These are phyloP conservation scores for Cygnus olor DNA, from an alignment of 2,797 vertebrate genomes.

Conservation along the genomic window DNA sequence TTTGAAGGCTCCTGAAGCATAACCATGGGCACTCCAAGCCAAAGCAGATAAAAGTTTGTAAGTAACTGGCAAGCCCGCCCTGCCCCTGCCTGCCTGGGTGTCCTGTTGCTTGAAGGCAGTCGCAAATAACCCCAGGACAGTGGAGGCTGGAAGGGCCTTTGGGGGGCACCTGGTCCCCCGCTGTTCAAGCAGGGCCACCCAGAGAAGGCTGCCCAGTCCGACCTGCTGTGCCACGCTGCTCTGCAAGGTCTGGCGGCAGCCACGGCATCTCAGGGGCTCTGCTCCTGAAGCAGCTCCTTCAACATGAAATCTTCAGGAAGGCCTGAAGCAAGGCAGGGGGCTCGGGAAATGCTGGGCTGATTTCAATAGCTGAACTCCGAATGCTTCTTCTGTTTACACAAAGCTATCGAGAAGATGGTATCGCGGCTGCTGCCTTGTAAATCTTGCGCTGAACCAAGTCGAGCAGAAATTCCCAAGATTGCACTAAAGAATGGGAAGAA, in stretches of 20 bases:
- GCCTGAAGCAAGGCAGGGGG: neutral
- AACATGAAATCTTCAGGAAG: neutral
- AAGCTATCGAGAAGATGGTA: neutral
- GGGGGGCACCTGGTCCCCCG: neutral
- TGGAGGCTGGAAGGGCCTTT: neutral
- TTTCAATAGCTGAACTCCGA: neutral
- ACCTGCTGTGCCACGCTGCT: neutral
- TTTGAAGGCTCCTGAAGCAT: neutral
- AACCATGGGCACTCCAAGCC: neutral
- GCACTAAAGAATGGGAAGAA: neutral
- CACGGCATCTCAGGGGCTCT: neutral
- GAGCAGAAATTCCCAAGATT: neutral
- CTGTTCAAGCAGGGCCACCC: neutral
- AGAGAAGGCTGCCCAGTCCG: neutral
- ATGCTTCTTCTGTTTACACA: neutral
- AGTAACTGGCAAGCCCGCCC: neutral
- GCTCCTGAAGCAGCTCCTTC: neutral
- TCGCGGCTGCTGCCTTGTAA: rapidly evolving
- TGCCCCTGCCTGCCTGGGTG: neutral
- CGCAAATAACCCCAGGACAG: neutral
- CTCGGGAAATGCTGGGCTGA: neutral
- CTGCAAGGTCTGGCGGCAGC: neutral
- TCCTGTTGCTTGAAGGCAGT: neutral
- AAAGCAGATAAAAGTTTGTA: neutral
- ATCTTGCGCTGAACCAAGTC: neutral